Percentiles rank a stretch among this genome's conserved stretches.
Conservation (phyloP, 2,797 vertebrate genomes). For the Hypotaenidia philippensis region DNA sequence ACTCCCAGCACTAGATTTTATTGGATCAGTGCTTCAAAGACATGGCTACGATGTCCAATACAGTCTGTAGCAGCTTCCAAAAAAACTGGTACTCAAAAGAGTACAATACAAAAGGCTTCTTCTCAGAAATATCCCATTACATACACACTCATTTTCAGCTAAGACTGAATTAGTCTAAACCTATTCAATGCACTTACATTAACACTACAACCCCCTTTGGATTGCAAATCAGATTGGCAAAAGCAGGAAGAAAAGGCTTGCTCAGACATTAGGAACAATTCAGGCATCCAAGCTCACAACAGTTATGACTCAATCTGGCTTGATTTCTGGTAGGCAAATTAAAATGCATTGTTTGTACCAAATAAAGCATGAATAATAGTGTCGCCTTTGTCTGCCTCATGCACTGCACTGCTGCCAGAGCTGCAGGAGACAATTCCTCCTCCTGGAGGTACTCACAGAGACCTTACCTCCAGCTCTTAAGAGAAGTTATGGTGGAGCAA, state of each 20-base stretch:
- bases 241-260: slow-evolving; percentile 6
- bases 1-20: not conserved
- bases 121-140: slow-evolving; percentile 56
- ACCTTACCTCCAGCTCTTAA: not conserved
- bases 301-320: slow-evolving; percentile 17
- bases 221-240: slow-evolving; percentile 13
- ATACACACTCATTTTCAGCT: not conserved
- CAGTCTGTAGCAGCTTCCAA: not conserved
- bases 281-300: not conserved
- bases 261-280: slow-evolving; percentile 26
- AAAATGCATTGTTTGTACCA: slow-evolving; percentile 26
- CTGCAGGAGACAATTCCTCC: not conserved
- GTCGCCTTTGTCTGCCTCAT: not conserved
- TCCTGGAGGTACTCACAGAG: not conserved
- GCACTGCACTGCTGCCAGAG: not conserved
- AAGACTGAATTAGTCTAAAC: not conserved
- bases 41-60: not conserved
- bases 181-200: not conserved
- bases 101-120: not conserved
- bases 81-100: slow-evolving; percentile 20
- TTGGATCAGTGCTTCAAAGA: not conserved
- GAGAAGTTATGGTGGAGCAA: not conserved
- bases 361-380: slow-evolving; percentile 16
- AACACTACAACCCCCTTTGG: not conserved
- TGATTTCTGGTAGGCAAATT: slow-evolving; percentile 26